Base-by-base conservation (phyloP, 2,113 vertebrate species). In the Delphinus delphis region DNA sequence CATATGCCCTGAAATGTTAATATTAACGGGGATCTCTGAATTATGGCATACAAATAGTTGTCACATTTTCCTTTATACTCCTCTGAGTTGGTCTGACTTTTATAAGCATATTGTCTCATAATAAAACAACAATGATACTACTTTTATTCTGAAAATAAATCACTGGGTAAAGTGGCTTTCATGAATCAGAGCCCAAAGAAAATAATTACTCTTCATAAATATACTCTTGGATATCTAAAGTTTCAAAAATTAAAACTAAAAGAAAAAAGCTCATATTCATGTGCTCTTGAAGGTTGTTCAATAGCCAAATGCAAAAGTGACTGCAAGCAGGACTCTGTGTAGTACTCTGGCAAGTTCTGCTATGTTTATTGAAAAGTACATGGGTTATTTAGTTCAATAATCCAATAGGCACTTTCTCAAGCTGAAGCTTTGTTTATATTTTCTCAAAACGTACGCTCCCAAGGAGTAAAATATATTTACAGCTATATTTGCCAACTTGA, bases 381-480 rank as follows among this genome's bases (percentile, higher is more conserved):
- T 76, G 26, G 74, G 53, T 83, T 70, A 86, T 63, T 93, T 65
- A 88, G 36, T 85, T 88, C 89, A 93, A 31, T 50, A 74, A 88
- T 53, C 2, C 25, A 36, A 33, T 9, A 11, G 53, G 60, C 9
- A 76, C 17, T 83, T 28, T 93, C 53, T 71, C 17, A 94, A 67
- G 41, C 38, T 82, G 26, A 31, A 85, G 41, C 33, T 82, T 68
- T 90, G 63, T 68, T 95, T 79, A 33, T 93, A 50, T 71, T 95
- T 93, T 91, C 93, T 96, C 77, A 93, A 80, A 92, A 90, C 58
- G 62, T 68, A 41, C 2, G 2, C 23, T 97, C 73, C 23, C 47
- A 68, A 89, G 82, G 55, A 90, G 83, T 93, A 80, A 96, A 97
- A 83, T 80, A 71, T 28, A 80, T 65, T 90, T 89, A 79, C 9